Base-by-base conservation (phyloP, 2,113 vertebrate species). In the Anser cygnoides region DNA sequence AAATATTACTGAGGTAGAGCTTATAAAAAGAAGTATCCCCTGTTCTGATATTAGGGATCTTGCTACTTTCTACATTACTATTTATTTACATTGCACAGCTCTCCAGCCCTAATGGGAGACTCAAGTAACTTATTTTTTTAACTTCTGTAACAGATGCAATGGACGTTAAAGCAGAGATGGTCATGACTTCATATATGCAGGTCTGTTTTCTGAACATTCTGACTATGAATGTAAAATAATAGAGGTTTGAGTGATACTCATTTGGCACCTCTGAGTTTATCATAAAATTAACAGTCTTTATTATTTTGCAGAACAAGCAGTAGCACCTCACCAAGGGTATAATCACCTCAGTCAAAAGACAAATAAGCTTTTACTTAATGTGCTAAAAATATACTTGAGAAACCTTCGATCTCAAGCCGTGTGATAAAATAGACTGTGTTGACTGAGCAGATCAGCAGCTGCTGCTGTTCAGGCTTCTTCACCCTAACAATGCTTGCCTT, bases 341-440 rank as follows among this genome's bases (percentile, higher is more conserved):
- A 96, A 92, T 96, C 70, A 70, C 75, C 84, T 95, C 83, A 89
- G 68, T 84, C 76, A 87, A 91, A 81, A 96, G 90, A 89, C 25
- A 96, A 93, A 96, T 58, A 92, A 76, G 68, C 59, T 87, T 93
- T 96, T 95, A 89, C 68, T 89, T 91, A 84, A 93, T 55, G 62
- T 6, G 17, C 95, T 96, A 96, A 97, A 97, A 97, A 97, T 97
- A 95, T 49, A 82, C 68, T 91, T 68, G 95, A 97, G 94, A 94
- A 72, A 72, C 63, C 91, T 97, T 89, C 26, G 7, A 75, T 92
- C 89, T 90, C 93, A 95, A 89, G 63, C 76, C 20, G 26, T 66
- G 92, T 85, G 87, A 87, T 92, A 94, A 94, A 96, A 96, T 35
- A 95, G 75, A 74, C 61, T 44, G 55, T 76, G 93, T 95, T 91